Percentiles rank a stretch among this genome's conserved stretches.
Evolutionary conservation across 2,888 invertebrate species (phyloP).

Genomic region (Meganola albula): DNA sequence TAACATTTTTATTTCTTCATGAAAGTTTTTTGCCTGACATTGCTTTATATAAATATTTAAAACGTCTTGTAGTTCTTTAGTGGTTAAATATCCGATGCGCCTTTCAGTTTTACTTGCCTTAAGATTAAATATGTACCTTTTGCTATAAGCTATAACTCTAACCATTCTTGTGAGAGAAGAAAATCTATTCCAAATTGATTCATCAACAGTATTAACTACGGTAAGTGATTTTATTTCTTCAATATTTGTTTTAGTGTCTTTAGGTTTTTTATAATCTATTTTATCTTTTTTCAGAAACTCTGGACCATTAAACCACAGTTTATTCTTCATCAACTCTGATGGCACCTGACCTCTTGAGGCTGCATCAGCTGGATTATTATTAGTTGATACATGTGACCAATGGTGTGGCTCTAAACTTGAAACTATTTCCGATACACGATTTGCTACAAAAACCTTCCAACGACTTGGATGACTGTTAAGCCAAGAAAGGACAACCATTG

Average conservation of each 20-base stretch:
- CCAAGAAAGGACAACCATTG: constrained; percentile 17
- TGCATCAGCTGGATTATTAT: constrained; percentile 19
- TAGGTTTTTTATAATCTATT: too few relatives aligned
- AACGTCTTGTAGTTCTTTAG: too few relatives aligned
- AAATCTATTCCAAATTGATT: too few relatives aligned
- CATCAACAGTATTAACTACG: too few relatives aligned
- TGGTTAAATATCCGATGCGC: too few relatives aligned
- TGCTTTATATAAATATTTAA: too few relatives aligned
- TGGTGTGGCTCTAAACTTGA: constrained; percentile 6
- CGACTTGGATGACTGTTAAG: constrained; percentile 12
- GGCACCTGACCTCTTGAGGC: constrained; percentile 15
- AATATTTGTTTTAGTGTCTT: too few relatives aligned
- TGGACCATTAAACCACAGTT: constrained; percentile 5
- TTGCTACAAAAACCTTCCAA: constrained; percentile 15
- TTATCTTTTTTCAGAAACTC: constrained; percentile 1
- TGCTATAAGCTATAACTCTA: constrained; percentile 5
- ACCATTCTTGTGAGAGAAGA: constrained; percentile 1
- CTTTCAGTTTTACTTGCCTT: too few relatives aligned
- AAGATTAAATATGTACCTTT: too few relatives aligned
- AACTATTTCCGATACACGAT: constrained; percentile 15
- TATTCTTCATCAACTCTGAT: neutral
- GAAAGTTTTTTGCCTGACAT: too few relatives aligned
- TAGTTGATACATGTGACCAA: constrained; percentile 11
- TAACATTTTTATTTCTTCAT: too few relatives aligned
- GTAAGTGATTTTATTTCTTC: too few relatives aligned